Conservation (phyloP, 2,113 vertebrate species). For the Gulo gulo region DNA sequence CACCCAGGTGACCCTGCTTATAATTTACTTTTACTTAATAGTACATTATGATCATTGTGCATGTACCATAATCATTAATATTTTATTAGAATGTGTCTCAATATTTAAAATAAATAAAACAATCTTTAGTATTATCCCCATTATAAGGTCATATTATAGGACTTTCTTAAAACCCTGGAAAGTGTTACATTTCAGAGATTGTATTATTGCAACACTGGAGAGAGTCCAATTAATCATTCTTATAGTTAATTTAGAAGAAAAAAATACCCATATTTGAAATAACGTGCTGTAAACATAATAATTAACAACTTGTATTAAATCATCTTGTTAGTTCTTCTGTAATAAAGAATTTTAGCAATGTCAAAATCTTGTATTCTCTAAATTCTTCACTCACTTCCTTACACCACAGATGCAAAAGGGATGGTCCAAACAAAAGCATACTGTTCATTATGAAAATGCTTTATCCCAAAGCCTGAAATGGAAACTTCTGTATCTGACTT, state of each 20-base stretch:
- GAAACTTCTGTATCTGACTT: neutral
- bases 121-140: neutral
- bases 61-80: neutral
- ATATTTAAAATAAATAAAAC: neutral
- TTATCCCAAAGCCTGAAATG: neutral
- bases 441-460: neutral
- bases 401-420: neutral
- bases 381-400: neutral
- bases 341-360: neutral
- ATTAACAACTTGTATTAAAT: neutral
- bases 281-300: neutral
- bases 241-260: neutral
- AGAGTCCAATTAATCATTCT: neutral
- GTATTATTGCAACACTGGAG: neutral
- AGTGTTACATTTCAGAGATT: neutral
- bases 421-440: neutral
- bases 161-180: neutral
- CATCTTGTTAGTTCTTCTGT: neutral
- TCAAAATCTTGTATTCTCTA: neutral
- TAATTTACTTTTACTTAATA: neutral
- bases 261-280: neutral
- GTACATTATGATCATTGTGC: neutral
- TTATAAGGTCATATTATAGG: neutral
- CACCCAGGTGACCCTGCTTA: no score
- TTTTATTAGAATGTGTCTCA: neutral